Evolutionary conservation across 2,888 invertebrate genomes (phyloP).

Genomic region (Mactromeris polynyma): DNA sequence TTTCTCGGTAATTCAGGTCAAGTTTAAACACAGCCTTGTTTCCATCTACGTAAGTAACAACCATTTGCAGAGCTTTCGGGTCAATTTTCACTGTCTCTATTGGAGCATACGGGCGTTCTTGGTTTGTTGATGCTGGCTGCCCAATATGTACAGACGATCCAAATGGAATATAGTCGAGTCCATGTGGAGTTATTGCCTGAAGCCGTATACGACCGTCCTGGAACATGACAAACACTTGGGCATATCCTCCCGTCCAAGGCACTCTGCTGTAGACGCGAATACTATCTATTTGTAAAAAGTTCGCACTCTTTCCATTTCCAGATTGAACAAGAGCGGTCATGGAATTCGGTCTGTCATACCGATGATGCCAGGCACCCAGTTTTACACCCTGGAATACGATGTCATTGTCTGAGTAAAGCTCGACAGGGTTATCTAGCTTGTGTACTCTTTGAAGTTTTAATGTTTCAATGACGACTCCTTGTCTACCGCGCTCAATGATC

Average conservation of each 20-base stretch:
- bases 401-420: conserved; percentile 61
- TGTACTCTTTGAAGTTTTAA: conserved; percentile 56
- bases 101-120: conserved; percentile 62
- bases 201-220: conserved; percentile 72
- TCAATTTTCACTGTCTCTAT: conserved; percentile 65
- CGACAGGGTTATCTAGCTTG: conserved; percentile 43
- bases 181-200: conserved; percentile 71
- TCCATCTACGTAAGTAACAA: conserved; percentile 63
- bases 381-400: conserved; percentile 64
- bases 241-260: conserved; percentile 71
- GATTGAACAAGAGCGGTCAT: conserved; percentile 63
- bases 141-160: conserved; percentile 75
- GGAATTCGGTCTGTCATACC: conserved; percentile 50
- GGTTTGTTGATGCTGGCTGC: conserved; percentile 53
- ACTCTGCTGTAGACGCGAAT: conserved; percentile 65
- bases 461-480: conserved; percentile 61
- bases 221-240: conserved; percentile 74
- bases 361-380: conserved; percentile 69
- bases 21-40: conserved; percentile 59
- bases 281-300: conserved; percentile 59
- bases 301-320: background rate
- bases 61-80: conserved; percentile 47
- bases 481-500: conserved; percentile 44
- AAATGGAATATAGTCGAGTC: conserved; percentile 75
- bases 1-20: conserved; percentile 46